phyloP scores from a whole-genome alignment of 2,797 vertebrate genomes.

The Toxotes lorentzi region DNA sequence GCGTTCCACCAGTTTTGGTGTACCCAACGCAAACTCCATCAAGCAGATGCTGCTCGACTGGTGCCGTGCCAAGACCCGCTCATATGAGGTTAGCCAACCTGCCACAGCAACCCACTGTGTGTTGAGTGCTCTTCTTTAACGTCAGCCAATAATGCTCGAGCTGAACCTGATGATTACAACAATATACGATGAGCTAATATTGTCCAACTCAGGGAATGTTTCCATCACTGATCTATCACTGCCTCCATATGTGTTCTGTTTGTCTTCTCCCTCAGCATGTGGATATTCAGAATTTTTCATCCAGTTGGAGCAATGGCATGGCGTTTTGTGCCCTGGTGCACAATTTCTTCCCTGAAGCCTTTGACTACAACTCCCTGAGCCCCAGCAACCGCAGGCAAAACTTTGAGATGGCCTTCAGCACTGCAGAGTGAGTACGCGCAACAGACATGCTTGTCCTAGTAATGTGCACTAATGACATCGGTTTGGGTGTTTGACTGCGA shows the following conservation, averaged over 20 bases:
- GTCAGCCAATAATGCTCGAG: constrained; percentile 19
- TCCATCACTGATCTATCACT: constrained; percentile 18
- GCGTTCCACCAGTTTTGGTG: constrained; percentile 93
- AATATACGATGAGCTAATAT: neutral
- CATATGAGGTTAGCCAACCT: constrained; percentile 89
- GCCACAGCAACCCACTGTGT: neutral
- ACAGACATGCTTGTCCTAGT: constrained; percentile 10
- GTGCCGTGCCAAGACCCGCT: constrained; percentile 97
- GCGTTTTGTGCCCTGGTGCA: constrained; percentile 98
- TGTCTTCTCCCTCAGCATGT: constrained; percentile 86
- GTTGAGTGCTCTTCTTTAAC: constrained; percentile 25
- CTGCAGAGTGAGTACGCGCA: constrained; percentile 92
- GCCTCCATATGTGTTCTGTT: constrained; percentile 2
- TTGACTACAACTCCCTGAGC: constrained; percentile 92
- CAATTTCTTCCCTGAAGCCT: constrained; percentile 97
- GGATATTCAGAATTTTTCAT: constrained; percentile 98
- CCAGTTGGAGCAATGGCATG: constrained; percentile 98
- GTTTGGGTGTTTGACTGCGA: constrained; percentile 10
- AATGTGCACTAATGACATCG: constrained; percentile 31
- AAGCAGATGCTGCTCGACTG: constrained; percentile 99
- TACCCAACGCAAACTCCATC: constrained; percentile 97
- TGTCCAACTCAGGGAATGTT: constrained; percentile 28
- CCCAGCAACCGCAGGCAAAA: constrained; percentile 95
- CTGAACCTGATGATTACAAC: constrained; percentile 11
- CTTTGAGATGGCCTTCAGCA: constrained; percentile 96